Conservation (phyloP, 2,113 vertebrate species). For the Pollimyrus isidori region DNA sequence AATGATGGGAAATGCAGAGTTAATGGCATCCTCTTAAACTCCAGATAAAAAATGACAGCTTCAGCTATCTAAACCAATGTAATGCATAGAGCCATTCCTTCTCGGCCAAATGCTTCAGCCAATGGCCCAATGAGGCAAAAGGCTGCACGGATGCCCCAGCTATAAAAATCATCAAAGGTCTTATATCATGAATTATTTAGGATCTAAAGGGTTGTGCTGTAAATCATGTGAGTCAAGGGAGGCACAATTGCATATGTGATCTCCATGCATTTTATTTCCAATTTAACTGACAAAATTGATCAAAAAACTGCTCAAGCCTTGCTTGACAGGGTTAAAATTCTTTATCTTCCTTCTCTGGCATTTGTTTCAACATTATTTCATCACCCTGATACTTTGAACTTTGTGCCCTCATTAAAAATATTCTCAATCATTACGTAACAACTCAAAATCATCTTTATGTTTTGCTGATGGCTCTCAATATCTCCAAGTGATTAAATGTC, state of each 20-base stretch:
- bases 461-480: neutral
- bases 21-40: neutral
- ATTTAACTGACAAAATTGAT: constrained; percentile 6
- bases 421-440: neutral
- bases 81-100: neutral
- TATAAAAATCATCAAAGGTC: constrained; percentile 8
- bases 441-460: neutral
- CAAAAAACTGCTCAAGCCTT: constrained; percentile 10
- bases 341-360: neutral
- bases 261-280: constrained; percentile 7
- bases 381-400: constrained; percentile 7
- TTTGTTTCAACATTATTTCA: constrained; percentile 15
- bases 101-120: neutral
- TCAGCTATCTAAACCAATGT: neutral
- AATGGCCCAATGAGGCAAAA: neutral
- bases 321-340: neutral
- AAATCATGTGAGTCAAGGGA: neutral
- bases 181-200: constrained; percentile 8
- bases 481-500: neutral
- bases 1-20: neutral
- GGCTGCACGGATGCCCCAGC: neutral
- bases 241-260: neutral
- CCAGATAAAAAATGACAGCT: neutral
- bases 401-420: neutral
- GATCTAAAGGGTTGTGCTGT: neutral